Conservation (phyloP, 2,113 vertebrate genomes). For the Scolopax mira region DNA sequence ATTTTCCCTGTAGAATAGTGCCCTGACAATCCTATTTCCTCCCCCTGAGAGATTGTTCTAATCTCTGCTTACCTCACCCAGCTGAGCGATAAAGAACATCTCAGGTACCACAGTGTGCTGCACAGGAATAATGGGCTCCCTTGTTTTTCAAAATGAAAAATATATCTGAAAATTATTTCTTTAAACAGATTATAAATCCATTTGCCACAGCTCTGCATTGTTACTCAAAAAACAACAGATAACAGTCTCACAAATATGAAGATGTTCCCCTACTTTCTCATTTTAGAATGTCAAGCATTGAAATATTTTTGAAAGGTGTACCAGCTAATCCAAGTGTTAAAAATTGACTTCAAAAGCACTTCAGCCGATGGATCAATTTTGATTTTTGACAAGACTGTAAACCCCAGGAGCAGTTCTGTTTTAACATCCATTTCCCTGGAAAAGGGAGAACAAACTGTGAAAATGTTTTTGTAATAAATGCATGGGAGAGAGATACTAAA, state of each 20-base stretch:
- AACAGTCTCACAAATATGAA: not conserved
- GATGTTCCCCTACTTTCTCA: not conserved
- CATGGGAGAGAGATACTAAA: not conserved
- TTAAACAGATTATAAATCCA: not conserved
- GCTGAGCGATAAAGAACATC: not conserved
- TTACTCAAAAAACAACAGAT: not conserved
- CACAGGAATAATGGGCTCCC: not conserved
- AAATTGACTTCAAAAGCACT: not conserved
- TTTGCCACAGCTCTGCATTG: not conserved
- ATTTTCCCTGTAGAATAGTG: not conserved
- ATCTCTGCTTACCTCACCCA: not conserved
- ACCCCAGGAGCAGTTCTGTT: not conserved
- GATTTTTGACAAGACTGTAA: not conserved
- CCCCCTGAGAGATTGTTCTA: not conserved
- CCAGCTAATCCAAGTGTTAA: not conserved
- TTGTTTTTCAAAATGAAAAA: not conserved
- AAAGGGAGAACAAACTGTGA: not conserved
- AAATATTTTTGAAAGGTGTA: not conserved
- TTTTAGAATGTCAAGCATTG: not conserved
- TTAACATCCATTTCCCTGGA: not conserved
- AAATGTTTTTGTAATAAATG: not conserved
- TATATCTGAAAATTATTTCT: not conserved
- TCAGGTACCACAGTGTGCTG: not conserved
- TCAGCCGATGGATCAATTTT: not conserved
- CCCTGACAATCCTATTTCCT: not conserved